Evolutionary conservation across 2,113 vertebrate species (phyloP), one percentile per base, ranked within the genome.

Genomic region (Vulpes vulpes): DNA sequence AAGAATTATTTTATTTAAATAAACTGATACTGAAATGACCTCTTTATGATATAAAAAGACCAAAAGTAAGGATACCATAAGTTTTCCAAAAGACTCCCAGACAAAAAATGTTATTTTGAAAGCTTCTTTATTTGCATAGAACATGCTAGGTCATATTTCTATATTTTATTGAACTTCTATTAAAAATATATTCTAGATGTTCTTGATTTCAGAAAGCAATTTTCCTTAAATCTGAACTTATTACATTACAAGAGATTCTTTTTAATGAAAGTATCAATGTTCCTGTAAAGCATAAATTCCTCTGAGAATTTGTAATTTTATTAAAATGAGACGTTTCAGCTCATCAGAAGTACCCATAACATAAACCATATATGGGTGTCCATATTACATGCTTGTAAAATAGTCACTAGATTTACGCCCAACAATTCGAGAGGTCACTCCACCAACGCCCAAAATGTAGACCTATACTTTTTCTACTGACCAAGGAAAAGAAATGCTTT

Each of bases 111-210:
- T 67, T 88, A 74, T 92, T 89, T 95, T 60, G 9, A 55, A 89
- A 96, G 87, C 32, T 79, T 82, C 55, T 91, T 89, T 83, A 84
- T 91, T 96, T 94, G 35, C 93, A 65, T 96, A 95, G 94, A 92
- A 17, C 35, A 71, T n/a, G 55, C 35, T 90, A 78, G 32, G 71
- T 85, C 38, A 78, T 43, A 95, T 91, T 90, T 90, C 71, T 78
- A 59, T 96, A 95, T 85, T 95, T 97, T 91, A 96, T n/a, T 91
- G 80, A 97, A 76, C 27, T 71, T 93, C 80, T 94, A 71, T 95
- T 86, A 94, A 95, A 62, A 35, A 83, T 91, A 59, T 71, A 96
- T 94, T 94, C 88, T 94, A 97, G 84, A 92, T 94, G 84, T 92
- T 59, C 67, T 91, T 94, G n/a, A 62, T 91, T 94, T 97, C 57